A percentile compares a stretch with the other conserved stretches of the same genome.
phyloP scores from a whole-genome alignment of 2,888 invertebrate species.

The Zeuzera pyrina region DNA sequence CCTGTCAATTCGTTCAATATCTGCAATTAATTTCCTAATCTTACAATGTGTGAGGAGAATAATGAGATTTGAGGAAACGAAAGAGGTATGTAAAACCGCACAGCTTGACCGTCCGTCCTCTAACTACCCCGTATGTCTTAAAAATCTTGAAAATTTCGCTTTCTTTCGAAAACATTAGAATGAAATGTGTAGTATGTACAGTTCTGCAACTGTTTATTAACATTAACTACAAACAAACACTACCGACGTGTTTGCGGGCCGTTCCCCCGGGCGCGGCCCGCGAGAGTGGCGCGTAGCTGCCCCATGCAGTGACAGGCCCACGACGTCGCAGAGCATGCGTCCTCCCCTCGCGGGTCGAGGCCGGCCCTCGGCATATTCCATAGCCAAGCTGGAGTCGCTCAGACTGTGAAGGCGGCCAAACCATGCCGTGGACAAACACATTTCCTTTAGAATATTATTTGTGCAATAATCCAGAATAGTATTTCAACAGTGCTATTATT shows the following conservation, averaged over 20 bases:
- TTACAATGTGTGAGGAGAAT: too few species aligned
- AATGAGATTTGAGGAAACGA: too few species aligned
- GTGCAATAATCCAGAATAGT: background rate
- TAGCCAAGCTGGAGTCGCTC: slow-evolving; percentile 79
- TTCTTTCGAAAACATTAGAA: too few species aligned
- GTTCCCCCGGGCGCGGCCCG: slow-evolving; percentile 39
- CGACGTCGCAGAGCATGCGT: slow-evolving; percentile 76
- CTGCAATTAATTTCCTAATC: too few species aligned
- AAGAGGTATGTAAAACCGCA: too few species aligned
- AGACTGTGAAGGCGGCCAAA: slow-evolving; percentile 76
- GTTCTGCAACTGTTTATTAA: too few species aligned
- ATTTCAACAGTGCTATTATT: background rate
- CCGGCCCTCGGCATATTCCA: slow-evolving; percentile 81
- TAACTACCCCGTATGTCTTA: too few species aligned
- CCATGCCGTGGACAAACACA: slow-evolving; percentile 73
- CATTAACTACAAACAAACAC: slow-evolving; percentile 26
- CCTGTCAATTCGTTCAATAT: too few species aligned
- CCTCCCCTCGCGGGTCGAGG: slow-evolving; percentile 73
- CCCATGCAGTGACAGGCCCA: slow-evolving; percentile 67
- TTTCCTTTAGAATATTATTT: slow-evolving; percentile 1
- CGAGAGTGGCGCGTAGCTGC: slow-evolving; percentile 67
- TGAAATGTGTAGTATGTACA: too few species aligned
- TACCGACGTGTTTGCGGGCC: slow-evolving; percentile 50
- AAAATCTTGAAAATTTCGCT: too few species aligned
- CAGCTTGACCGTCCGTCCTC: too few species aligned